These are phyloP conservation scores for Steinernema feltiae DNA, from an alignment of 1,140 invertebrate genomes.

Conservation along the genomic window DNA sequence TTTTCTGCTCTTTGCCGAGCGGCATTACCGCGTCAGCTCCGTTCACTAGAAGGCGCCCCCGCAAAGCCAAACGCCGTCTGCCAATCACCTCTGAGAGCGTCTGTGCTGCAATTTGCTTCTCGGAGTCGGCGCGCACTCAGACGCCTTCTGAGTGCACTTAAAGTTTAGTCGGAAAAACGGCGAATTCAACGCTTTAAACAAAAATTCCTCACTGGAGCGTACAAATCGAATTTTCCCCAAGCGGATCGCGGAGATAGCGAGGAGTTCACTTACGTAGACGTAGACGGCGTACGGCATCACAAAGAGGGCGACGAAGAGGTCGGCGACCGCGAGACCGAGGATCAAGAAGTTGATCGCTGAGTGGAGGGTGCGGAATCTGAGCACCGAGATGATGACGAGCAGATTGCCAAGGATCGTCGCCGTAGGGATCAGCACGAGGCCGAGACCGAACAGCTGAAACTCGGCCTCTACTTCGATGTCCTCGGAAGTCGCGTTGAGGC, in stretches of 20 bases:
- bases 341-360: conserved; percentile 98
- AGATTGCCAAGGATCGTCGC: conserved; percentile 92
- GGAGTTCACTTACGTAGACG: conserved; percentile 74
- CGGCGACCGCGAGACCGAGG: conserved; percentile 90
- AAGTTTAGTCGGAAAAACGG: background rate
- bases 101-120: too few species aligned
- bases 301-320: conserved; percentile 85
- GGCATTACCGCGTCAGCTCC: too few species aligned
- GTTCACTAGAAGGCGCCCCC: too few species aligned
- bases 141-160: too few species aligned
- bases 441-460: conserved; percentile 7
- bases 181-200: background rate
- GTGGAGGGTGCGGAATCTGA: conserved; percentile 77
- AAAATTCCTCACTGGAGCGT: background rate
- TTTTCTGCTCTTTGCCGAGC: too few species aligned
- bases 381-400: conserved; percentile 86
- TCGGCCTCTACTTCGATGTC: conserved; percentile 5
- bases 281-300: conserved; percentile 98
- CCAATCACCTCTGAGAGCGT: too few species aligned
- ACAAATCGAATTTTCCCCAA: conserved; percentile 3
- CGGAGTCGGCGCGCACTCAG: too few species aligned
- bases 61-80: too few species aligned
- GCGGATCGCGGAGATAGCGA: background rate
- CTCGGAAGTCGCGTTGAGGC: background rate
- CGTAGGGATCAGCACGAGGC: conserved; percentile 70